These are phyloP conservation scores for Chaetura pelagica DNA, from an alignment of 2,113 vertebrate genomes.

Conservation along the genomic window DNA sequence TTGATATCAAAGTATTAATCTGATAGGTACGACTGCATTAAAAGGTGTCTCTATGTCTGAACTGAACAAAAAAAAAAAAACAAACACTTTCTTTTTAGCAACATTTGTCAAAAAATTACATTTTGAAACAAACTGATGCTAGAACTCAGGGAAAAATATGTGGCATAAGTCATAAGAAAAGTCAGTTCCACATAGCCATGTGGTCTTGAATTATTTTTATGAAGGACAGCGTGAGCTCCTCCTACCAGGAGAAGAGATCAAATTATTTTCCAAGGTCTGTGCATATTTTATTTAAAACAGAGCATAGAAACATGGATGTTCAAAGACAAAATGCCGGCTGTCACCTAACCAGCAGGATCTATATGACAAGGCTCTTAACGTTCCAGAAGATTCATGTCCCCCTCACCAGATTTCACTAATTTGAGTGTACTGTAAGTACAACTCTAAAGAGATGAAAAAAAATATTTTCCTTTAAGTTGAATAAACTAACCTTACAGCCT, in stretches of 20 bases:
- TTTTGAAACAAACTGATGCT: neutral
- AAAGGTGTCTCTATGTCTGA: neutral
- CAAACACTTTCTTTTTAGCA: neutral
- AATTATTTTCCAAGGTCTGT: neutral
- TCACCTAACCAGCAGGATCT: neutral
- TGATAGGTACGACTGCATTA: neutral
- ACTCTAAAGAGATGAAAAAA: neutral
- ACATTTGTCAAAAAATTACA: neutral
- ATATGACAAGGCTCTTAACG: accelerated
- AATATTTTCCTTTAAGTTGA: neutral
- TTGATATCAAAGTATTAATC: neutral
- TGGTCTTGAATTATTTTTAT: neutral
- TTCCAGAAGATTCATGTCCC: neutral
- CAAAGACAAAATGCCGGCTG: neutral
- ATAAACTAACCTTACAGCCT: neutral
- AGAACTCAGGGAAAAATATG: neutral
- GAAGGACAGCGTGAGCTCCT: neutral
- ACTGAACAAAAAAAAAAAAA: neutral
- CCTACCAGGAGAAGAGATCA: neutral
- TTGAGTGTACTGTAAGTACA: neutral
- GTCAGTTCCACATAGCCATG: neutral
- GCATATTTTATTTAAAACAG: neutral
- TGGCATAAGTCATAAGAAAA: neutral
- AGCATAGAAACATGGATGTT: neutral
- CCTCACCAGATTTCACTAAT: neutral